Evolutionary conservation across 2,113 vertebrate species (phyloP).

Genomic region (Hystrix cristata): DNA sequence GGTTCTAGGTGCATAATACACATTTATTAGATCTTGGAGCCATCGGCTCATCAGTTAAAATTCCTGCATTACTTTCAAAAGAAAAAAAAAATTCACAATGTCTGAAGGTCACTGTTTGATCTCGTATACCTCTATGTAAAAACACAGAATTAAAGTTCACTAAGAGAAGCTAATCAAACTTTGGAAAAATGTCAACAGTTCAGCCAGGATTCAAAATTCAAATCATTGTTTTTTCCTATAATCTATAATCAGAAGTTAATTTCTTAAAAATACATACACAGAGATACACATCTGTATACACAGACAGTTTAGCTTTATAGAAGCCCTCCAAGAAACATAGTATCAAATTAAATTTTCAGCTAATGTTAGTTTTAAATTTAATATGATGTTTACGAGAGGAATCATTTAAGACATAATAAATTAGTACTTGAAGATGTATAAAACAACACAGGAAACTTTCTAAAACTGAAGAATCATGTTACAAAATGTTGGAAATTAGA

Average conservation of each 20-base stretch:
- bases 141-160: slow-evolving; percentile 28
- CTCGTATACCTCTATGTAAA: background rate
- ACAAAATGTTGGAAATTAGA: slow-evolving; percentile 66
- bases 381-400: slow-evolving; percentile 39
- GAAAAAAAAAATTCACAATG: background rate
- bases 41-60: background rate
- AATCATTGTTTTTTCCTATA: slow-evolving; percentile 57
- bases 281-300: background rate
- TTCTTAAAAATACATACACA: slow-evolving; percentile 38
- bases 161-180: background rate
- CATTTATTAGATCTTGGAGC: background rate
- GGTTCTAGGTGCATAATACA: background rate
- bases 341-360: slow-evolving; percentile 49
- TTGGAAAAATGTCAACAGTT: slow-evolving; percentile 43
- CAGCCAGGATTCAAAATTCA: slow-evolving; percentile 17
- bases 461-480: slow-evolving; percentile 58
- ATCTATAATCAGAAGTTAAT: slow-evolving; percentile 22
- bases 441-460: slow-evolving; percentile 35
- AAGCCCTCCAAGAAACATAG: background rate
- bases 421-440: background rate
- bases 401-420: slow-evolving; percentile 42
- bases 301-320: background rate
- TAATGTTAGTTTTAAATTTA: slow-evolving; percentile 66
- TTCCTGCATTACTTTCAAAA: slow-evolving; percentile 24
- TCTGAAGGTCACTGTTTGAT: background rate